Base-by-base conservation (phyloP, 2,113 vertebrate species). In the Chionis minor region DNA sequence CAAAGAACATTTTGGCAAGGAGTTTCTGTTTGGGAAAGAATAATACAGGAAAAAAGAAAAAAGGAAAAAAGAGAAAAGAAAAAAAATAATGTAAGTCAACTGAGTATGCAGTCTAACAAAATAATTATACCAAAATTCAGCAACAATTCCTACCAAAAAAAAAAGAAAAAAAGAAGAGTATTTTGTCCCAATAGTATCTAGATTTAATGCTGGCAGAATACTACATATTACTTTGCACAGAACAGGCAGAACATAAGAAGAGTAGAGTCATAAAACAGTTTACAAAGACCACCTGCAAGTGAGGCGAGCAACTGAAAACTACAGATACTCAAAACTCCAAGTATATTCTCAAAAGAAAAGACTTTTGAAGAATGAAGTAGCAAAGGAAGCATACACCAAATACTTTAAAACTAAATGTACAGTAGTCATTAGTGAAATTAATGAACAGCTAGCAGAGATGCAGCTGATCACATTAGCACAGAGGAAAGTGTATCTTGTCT, bases 1-100 rank as follows among this genome's bases (percentile, higher is more conserved):
- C 28, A 32, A 38, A 45, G 14, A 90, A 70, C 5, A 72, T 61
- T 82, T 62, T 92, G 42, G 24, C 49, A 87, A 92, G 14, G 40
- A 85, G 33, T 73, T 90, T 90, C 56, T 86, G 22, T n/a, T 40
- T 28, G 33, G 19, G 33, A 79, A 67, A 82, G 9, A 81, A 52
- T 14, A 78, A 40, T 9, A 66, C 4, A 17, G 5, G 10, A 11
- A 20, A 58, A 40, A 11, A 22, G 0, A 27, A 6, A 9, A 9
- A 8, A n/a, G 5, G 1, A 4, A 13, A 58, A 30, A 22, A 9
- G 5, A 6, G 2, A 1, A 3, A 20, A 28, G 12, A 19, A 24
- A n/a, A 45, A 59, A 66, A 35, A 27, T 10, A 5, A 3, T 13
- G 0, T 3, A 54, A 81, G 6, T 65, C 66, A 75, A 62, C 32